Evolutionary conservation across 2,797 vertebrate species (phyloP).

Genomic region (Tauraco hartlaubi): DNA sequence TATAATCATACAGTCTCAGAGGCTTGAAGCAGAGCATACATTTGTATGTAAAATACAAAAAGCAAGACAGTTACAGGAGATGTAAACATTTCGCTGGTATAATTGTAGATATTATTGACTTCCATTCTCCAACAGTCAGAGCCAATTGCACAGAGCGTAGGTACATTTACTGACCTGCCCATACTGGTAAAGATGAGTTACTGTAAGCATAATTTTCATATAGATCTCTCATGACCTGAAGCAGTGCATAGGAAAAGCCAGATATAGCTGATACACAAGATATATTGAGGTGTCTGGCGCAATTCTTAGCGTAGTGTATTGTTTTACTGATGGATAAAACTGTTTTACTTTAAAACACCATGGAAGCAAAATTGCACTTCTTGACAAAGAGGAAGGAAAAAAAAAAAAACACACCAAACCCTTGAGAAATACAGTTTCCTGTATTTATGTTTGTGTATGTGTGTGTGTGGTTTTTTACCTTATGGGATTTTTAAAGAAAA

Average conservation of each 20-base stretch:
- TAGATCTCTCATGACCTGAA: neutral
- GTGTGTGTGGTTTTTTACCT: neutral
- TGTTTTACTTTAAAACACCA: neutral
- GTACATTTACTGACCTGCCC: slow-evolving; percentile 56
- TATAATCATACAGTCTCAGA: neutral
- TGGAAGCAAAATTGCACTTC: slow-evolving; percentile 26
- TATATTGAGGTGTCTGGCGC: neutral
- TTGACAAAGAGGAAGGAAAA: neutral
- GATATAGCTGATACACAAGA: neutral
- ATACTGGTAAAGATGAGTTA: neutral
- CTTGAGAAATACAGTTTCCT: neutral
- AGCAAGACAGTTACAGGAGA: slow-evolving; percentile 19
- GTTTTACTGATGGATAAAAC: neutral
- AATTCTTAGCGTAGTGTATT: neutral
- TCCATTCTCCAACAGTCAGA: slow-evolving; percentile 7
- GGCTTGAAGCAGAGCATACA: neutral
- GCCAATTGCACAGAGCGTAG: slow-evolving; percentile 11
- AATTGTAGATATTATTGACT: slow-evolving; percentile 15
- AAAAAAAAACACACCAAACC: neutral
- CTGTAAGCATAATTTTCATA: neutral
- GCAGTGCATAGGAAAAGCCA: neutral
- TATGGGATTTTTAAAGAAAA: neutral
- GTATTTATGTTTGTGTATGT: neutral
- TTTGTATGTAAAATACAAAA: slow-evolving; percentile 5
- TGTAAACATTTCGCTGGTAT: slow-evolving; percentile 38